Evolutionary conservation across 2,797 vertebrate genomes (phyloP).

Genomic region (Sebastiscus tertius): DNA sequence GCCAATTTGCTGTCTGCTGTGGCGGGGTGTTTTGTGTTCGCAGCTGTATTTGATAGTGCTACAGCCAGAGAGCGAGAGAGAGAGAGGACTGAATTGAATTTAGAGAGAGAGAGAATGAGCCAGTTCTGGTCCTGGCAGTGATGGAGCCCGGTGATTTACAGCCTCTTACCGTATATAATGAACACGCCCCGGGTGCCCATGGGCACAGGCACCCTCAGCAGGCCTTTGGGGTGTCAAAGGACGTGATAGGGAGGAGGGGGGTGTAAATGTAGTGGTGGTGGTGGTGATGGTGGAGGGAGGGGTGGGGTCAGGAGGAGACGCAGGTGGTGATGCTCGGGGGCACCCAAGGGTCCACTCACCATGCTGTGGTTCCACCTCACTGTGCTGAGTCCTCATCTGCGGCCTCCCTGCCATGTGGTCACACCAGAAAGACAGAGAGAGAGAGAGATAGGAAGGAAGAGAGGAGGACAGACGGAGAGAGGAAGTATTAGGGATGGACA

Average conservation of each 20-base stretch:
- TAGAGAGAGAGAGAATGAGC: constrained; percentile 43
- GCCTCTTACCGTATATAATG: constrained; percentile 85
- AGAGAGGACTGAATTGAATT: constrained; percentile 35
- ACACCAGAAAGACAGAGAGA: neutral
- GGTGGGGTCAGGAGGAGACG: constrained; percentile 64
- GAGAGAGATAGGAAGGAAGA: neutral
- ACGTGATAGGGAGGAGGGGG: constrained; percentile 16
- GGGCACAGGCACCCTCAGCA: constrained; percentile 66
- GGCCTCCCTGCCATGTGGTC: constrained; percentile 64
- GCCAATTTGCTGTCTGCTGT: constrained; percentile 86
- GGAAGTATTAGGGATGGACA: constrained; percentile 65
- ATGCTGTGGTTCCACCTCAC: constrained; percentile 65
- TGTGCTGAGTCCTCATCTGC: constrained; percentile 72
- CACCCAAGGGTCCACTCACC: constrained; percentile 74
- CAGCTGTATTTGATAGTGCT: constrained; percentile 91
- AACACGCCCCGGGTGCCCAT: constrained; percentile 77
- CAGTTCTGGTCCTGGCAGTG: constrained; percentile 84
- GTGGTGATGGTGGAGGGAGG: neutral
- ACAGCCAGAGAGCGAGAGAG: constrained; percentile 56
- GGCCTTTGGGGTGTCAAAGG: constrained; percentile 63
- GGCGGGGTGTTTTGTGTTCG: constrained; percentile 86
- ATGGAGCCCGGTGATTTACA: constrained; percentile 85
- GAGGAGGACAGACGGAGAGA: constrained; percentile 3
- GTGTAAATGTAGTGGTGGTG: constrained; percentile 31
- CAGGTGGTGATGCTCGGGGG: constrained; percentile 82